Evolutionary conservation across 2,797 vertebrate species (phyloP).

Genomic region (Ctenosaura bakeri): DNA sequence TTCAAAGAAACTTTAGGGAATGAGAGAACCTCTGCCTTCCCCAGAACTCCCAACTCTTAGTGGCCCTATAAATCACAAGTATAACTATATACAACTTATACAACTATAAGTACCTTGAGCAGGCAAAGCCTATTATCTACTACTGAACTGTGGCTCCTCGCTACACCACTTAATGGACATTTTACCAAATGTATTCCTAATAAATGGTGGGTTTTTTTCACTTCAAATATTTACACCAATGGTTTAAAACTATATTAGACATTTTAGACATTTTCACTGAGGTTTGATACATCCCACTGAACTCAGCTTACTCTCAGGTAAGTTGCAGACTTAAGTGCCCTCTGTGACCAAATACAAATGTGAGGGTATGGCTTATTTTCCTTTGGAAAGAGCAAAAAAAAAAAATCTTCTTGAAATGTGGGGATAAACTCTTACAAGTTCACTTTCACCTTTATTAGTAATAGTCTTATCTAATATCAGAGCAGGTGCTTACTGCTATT

Average conservation of each 20-base stretch:
- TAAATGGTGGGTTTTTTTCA: not conserved
- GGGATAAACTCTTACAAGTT: slow-evolving; percentile 59
- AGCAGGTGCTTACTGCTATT: slow-evolving; percentile 50
- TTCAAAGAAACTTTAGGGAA: too few relatives aligned
- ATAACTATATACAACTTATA: too few relatives aligned
- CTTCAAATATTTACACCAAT: not conserved
- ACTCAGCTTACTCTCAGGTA: not conserved
- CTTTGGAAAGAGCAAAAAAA: slow-evolving; percentile 47
- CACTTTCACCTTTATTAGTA: slow-evolving; percentile 61
- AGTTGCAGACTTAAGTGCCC: not conserved
- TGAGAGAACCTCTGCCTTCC: too few relatives aligned
- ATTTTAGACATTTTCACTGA: slow-evolving; percentile 3
- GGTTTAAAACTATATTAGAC: not conserved
- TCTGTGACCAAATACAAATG: slow-evolving; percentile 43
- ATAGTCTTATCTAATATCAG: slow-evolving; percentile 15
- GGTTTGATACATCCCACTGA: not conserved
- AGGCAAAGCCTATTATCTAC: not conserved
- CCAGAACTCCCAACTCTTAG: too few relatives aligned
- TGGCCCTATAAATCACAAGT: too few relatives aligned
- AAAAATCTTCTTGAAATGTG: slow-evolving; percentile 51
- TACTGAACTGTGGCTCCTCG: not conserved
- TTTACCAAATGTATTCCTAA: not conserved
- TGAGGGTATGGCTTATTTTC: slow-evolving; percentile 65
- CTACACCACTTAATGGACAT: not conserved
- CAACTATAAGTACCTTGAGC: too few relatives aligned